Evolutionary conservation across 2,797 vertebrate species (phyloP).

Genomic region (Coracias cyanogaster): DNA sequence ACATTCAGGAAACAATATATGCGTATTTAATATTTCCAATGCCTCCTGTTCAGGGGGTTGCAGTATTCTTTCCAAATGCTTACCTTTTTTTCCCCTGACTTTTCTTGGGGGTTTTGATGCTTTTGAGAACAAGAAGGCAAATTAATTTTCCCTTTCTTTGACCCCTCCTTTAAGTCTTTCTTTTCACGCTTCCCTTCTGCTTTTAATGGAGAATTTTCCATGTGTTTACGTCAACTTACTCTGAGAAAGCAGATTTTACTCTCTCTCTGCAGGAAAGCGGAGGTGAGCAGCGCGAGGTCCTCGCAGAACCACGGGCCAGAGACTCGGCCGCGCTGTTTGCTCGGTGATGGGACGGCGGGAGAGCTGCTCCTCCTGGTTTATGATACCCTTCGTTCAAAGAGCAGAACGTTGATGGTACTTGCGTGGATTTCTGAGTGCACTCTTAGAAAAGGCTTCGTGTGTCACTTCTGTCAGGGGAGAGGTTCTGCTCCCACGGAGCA

Average conservation of each 20-base stretch:
- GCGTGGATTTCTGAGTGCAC: accelerated
- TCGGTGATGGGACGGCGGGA: neutral
- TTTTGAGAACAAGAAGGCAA: neutral
- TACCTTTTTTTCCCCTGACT: accelerated
- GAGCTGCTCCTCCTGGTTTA: accelerated
- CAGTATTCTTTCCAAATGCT: neutral
- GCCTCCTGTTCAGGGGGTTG: neutral
- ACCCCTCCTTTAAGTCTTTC: neutral
- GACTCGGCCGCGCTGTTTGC: accelerated
- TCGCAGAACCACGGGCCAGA: accelerated
- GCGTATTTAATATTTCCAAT: accelerated
- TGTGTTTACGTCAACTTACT: accelerated
- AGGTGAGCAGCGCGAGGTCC: accelerated
- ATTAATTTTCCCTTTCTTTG: neutral
- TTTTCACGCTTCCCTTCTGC: neutral
- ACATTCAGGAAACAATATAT: neutral
- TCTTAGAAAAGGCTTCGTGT: accelerated
- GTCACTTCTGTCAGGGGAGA: neutral
- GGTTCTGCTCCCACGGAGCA: neutral
- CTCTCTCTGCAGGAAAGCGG: accelerated
- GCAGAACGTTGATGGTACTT: accelerated
- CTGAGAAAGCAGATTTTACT: neutral
- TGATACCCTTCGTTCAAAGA: neutral
- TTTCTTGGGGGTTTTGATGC: neutral
- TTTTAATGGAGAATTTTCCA: neutral